These are phyloP conservation scores for Lordiphosa stackelbergi DNA, from an alignment of 1,140 invertebrate genomes.

Conservation along the genomic window DNA sequence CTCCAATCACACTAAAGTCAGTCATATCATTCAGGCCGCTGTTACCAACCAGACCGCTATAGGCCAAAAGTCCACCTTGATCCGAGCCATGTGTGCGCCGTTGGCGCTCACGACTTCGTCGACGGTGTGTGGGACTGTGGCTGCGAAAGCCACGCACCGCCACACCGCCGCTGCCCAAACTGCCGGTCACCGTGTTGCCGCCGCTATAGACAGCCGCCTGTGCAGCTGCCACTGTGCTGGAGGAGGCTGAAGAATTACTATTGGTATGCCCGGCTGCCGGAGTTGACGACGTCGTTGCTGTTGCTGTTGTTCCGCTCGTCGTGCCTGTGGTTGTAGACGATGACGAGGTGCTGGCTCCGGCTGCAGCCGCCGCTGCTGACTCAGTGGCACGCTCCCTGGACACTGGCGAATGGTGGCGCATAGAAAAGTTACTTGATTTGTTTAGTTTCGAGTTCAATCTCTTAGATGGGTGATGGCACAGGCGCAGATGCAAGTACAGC, in stretches of 20 bases:
- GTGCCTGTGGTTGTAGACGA: conserved; percentile 18
- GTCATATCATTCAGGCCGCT: conserved; percentile 32
- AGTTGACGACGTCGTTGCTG: conserved; percentile 15
- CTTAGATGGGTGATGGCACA: conserved; percentile 4
- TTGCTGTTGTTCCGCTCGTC: conserved; percentile 8
- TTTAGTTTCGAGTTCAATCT: conserved; percentile 28
- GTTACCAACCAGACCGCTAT: conserved; percentile 47
- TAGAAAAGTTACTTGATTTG: conserved; percentile 50
- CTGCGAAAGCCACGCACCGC: conserved; percentile 71
- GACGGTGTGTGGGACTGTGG: conserved; percentile 72
- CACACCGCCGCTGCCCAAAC: conserved; percentile 57
- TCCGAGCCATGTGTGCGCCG: conserved; percentile 70
- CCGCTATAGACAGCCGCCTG: conserved; percentile 70
- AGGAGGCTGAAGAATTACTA: conserved; percentile 63
- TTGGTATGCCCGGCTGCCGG: conserved; percentile 46
- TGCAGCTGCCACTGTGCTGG: conserved; percentile 72
- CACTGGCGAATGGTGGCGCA: conserved; percentile 72
- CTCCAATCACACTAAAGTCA: conserved; percentile 40
- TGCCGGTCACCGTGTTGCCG: conserved; percentile 72
- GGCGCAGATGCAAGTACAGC: conserved; percentile 5
- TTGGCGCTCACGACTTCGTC: conserved; percentile 71
- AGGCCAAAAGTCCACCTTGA: conserved; percentile 69
- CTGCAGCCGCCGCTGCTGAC: conserved; percentile 40
- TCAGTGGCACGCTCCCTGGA: conserved; percentile 68
- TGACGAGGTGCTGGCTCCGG: conserved; percentile 22